Evolutionary conservation across 2,113 vertebrate species (phyloP).

Genomic region (Azemiops feae): DNA sequence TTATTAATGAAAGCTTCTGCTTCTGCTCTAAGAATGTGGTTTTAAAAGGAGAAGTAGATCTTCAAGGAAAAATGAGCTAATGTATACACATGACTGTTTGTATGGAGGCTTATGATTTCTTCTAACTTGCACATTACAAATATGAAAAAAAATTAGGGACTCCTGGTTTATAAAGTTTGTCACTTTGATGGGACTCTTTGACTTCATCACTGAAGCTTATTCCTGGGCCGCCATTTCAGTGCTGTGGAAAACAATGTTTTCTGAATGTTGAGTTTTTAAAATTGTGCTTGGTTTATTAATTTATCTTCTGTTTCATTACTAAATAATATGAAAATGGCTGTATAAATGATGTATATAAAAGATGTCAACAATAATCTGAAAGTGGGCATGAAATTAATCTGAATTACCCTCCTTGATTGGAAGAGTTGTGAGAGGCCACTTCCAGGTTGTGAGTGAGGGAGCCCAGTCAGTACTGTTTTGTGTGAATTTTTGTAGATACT

Average conservation of each 20-base stretch:
- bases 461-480: too few relatives aligned
- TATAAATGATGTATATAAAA: too few relatives aligned
- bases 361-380: too few relatives aligned
- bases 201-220: background rate
- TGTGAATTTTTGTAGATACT: too few relatives aligned
- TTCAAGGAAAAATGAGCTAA: background rate
- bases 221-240: background rate
- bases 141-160: background rate
- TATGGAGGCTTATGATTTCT: background rate
- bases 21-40: background rate
- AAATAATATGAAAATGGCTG: too few relatives aligned
- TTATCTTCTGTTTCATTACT: too few relatives aligned
- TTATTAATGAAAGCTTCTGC: background rate
- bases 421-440: too few relatives aligned
- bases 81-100: background rate
- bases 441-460: too few relatives aligned
- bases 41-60: background rate
- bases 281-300: too few relatives aligned
- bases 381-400: too few relatives aligned
- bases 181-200: background rate
- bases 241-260: background rate
- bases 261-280: too few relatives aligned
- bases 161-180: background rate
- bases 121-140: background rate
- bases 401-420: too few relatives aligned